These are phyloP conservation scores for Zapus hudsonius DNA, from an alignment of 2,113 vertebrate species.

Conservation along the genomic window DNA sequence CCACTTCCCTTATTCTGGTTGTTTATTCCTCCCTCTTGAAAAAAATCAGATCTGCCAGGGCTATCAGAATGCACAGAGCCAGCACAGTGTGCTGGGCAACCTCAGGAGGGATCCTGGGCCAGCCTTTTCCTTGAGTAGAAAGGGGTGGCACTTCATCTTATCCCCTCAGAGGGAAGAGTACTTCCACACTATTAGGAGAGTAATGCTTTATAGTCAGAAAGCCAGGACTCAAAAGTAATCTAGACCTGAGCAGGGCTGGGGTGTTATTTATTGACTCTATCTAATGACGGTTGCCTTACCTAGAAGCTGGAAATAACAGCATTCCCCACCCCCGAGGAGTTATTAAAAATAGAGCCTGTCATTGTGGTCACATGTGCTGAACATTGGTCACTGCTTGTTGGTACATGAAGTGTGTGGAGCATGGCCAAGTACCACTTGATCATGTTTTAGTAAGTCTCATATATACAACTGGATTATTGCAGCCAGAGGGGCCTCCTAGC, in stretches of 20 bases:
- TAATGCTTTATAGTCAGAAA: not conserved
- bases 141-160: not conserved
- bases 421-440: not conserved
- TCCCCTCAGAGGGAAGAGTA: not conserved
- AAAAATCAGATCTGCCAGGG: too few species aligned
- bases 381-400: not conserved
- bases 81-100: not conserved
- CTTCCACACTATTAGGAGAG: not conserved
- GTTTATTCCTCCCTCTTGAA: not conserved
- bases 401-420: not conserved
- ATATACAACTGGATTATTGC: not conserved
- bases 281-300: not conserved
- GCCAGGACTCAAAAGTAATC: not conserved
- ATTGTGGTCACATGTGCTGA: accelerated
- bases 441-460: not conserved
- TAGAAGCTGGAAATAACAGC: not conserved
- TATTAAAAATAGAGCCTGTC: not conserved
- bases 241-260: not conserved
- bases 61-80: not conserved
- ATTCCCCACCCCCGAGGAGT: not conserved
- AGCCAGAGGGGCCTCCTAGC: not conserved
- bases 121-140: not conserved
- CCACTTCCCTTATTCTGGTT: not conserved
- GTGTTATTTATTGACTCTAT: not conserved
- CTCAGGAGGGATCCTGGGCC: not conserved